phyloP scores from a whole-genome alignment of 2,888 invertebrate genomes.

The Latrodectus hesperus region DNA sequence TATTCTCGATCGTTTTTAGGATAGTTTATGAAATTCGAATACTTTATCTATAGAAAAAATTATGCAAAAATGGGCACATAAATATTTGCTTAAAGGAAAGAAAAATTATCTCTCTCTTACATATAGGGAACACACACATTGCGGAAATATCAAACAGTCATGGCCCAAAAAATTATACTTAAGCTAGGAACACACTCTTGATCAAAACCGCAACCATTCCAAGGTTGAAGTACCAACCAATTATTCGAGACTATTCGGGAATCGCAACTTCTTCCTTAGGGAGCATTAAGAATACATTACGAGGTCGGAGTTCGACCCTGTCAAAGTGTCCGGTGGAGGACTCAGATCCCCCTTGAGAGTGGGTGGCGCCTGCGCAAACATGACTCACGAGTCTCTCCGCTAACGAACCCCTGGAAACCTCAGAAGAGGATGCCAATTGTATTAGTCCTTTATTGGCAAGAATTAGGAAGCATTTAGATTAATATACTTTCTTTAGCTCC shows the following conservation, averaged over 20 bases:
- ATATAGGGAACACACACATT: too few species aligned
- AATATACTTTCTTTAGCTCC: constrained; percentile 12
- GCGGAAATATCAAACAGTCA: too few species aligned
- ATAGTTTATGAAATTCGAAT: too few species aligned
- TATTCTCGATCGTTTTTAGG: too few species aligned
- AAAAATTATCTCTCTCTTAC: too few species aligned
- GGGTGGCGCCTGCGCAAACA: constrained; percentile 23
- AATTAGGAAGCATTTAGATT: constrained; percentile 45
- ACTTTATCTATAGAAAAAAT: too few species aligned
- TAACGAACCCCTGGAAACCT: constrained; percentile 14
- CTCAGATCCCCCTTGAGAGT: constrained; percentile 10
- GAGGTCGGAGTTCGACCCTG: not conserved
- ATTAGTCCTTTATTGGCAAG: constrained; percentile 17
- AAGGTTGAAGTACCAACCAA: not conserved
- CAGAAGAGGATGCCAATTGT: constrained; percentile 12
- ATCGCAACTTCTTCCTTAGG: not conserved
- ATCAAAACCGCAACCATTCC: not conserved
- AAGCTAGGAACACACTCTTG: too few species aligned
- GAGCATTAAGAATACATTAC: constrained; percentile 5
- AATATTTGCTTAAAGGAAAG: too few species aligned
- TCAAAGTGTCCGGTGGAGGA: not conserved
- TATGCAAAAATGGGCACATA: too few species aligned
- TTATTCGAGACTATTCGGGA: not conserved
- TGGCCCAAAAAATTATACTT: too few species aligned
- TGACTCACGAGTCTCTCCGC: constrained; percentile 26